Evolutionary conservation across 1,140 invertebrate species (phyloP), one percentile per base, ranked within the genome.

Genomic region (Trichonephila clavipes): DNA sequence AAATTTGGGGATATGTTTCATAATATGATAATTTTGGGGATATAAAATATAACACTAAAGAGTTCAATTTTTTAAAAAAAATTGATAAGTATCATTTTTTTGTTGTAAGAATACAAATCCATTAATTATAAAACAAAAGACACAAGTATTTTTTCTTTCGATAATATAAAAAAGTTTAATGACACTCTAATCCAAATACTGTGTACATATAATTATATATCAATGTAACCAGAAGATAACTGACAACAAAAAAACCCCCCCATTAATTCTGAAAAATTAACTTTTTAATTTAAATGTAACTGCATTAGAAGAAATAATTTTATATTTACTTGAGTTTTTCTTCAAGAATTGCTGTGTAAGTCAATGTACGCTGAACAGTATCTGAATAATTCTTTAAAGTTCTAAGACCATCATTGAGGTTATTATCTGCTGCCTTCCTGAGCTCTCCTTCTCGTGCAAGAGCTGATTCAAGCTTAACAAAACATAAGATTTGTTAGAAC

Each of bases 371-470:
- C 5, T 82, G 69, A 19, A 90, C 77, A 28, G 51, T 62, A 62
- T 61, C 69, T 34, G 89, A 69, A 62, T 82, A 90, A 21, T 59
- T 90, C 28, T 90, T 90, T 21, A 90, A 62, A 18, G 89, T 82
- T 61, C 24, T 34, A 12, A 90, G 34, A 3, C 89, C 89, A 28
- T 81, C 58, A 62, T 21, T 82, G 21, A 90, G 72, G 12, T 82
- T 90, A 16, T 58, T 81, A 14, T 90, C 89, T 24, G 89, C 89
- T 21, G 51, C 34, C 58, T 61, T 82, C 21, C 40, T 81, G 21
- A 90, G 62, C 21, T 90, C 89, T 14, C 19, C 34, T 62, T 90
- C 89, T 51, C 44, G 14, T 34, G n/a, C 12, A 8, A 82, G 24
- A 12, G 18, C 34, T 18, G 69, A 34, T 82, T 90, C 77, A 24